Evolutionary conservation across 2,797 vertebrate genomes (phyloP).

Genomic region (Mionectes olivaceus): DNA sequence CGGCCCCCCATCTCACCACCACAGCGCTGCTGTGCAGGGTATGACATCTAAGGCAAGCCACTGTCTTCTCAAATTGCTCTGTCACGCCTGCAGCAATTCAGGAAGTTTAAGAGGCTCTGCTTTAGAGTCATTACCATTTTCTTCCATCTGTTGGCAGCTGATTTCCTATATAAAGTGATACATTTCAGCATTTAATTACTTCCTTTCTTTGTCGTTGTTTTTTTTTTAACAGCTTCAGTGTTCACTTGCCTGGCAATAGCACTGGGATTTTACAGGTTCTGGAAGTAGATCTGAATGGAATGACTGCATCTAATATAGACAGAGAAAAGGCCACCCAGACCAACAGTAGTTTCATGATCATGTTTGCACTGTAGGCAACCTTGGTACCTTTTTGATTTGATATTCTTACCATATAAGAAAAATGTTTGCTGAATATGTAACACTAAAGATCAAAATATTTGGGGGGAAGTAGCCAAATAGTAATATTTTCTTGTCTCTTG

Average conservation of each 20-base stretch:
- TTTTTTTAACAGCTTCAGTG: slow-evolving; percentile 82
- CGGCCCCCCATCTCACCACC: background rate
- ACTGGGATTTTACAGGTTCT: slow-evolving; percentile 91
- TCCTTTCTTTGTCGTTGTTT: background rate
- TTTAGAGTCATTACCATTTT: background rate
- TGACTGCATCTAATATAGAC: background rate
- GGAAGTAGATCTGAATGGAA: slow-evolving; percentile 80
- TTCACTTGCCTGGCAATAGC: slow-evolving; percentile 93
- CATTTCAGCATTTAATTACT: background rate
- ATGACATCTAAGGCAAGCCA: rapidly evolving
- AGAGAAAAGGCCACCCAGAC: background rate
- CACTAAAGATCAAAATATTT: background rate
- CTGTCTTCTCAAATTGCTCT: background rate
- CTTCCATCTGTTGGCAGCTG: background rate
- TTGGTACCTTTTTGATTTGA: background rate
- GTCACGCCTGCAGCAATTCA: rapidly evolving
- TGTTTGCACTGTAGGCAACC: background rate
- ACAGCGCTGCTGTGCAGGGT: background rate
- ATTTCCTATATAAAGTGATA: background rate
- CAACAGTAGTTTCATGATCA: rapidly evolving
- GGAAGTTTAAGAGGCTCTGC: background rate
- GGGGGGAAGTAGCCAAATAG: background rate
- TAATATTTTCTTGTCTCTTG: background rate
- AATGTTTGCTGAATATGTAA: background rate
- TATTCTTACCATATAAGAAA: background rate